Evolutionary conservation across 2,888 invertebrate genomes (phyloP), one percentile per base, ranked within the genome.

Genomic region (Lacanobia oleracea): DNA sequence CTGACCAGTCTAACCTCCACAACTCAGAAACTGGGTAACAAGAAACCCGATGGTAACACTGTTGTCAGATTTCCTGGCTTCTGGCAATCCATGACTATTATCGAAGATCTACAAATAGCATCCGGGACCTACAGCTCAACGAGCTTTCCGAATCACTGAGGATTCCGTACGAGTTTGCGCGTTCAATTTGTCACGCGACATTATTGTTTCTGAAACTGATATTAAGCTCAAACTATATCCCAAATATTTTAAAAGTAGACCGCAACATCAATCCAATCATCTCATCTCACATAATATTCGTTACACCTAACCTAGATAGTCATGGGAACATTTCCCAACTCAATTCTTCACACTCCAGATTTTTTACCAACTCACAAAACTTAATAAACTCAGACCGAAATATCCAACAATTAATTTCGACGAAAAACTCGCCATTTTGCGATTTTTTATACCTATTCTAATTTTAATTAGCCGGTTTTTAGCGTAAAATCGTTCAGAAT

Each of bases 401-500:
- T 67, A 60, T 40, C 27, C 0, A 57, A 16, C 61, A 65, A 62
- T 72, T 54, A 37, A 64, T 53, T 64, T 23, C 18, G 0, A 33
- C n/a, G 16, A 63, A 56, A 63, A 56, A 61, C 69, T 59, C 37
- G 56, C 57, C 33, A 59, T 2, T 61, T 59, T 37, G 50, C 12
- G 45, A 53, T 81, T 81, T 84, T 79, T 65, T 67, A 33, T n/a
- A 45, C 10, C 10, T 27, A n/a, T 59, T 78, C 33, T 51, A n/a
- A n/a, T n/a, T 65, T 68, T 71, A 75, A 71, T 81, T 59, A 61
- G 10, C 18, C 51, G 37, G 57, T 71, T 67, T 67, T 72, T 59
- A 73, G 18, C 72, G 73, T 51, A 69, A 83, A 85, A 83, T 75
- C 54, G 64, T 48, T 64, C 27, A 51, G 70, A 74, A 78, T 80